phyloP scores from a whole-genome alignment of 2,113 vertebrate genomes.

The Leiothrix lutea region DNA sequence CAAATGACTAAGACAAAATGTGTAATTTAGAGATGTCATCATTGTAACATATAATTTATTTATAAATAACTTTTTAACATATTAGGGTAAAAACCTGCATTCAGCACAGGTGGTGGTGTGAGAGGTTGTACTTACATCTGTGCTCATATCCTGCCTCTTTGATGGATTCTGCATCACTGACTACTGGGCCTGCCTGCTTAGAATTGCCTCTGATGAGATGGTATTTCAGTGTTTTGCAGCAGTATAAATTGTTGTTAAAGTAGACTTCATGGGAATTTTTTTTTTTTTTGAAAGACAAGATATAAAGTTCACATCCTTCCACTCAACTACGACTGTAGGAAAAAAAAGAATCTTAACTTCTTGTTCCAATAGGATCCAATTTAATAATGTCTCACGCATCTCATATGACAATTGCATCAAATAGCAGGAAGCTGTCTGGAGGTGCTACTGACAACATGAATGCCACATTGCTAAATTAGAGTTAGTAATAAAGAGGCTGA shows the following conservation, averaged over 20 bases:
- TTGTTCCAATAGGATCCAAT: background rate
- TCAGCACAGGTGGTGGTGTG: background rate
- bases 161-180: conserved; percentile 27
- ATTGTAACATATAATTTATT: background rate
- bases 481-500: conserved; percentile 40
- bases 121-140: background rate
- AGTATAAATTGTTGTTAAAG: background rate
- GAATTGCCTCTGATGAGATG: background rate
- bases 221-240: background rate
- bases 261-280: background rate
- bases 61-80: background rate
- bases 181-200: background rate
- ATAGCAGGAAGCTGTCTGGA: conserved; percentile 6
- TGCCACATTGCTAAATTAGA: background rate
- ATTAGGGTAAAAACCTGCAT: background rate
- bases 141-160: background rate
- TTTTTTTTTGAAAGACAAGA: background rate
- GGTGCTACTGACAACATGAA: conserved; percentile 12
- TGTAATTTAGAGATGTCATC: background rate
- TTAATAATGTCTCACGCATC: background rate
- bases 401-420: background rate
- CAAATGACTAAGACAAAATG: background rate
- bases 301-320: conserved; percentile 3
- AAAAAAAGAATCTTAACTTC: background rate
- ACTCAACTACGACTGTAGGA: background rate